Evolutionary conservation across 2,113 vertebrate genomes (phyloP).

Genomic region (Poeciliopsis turrubarensis): DNA sequence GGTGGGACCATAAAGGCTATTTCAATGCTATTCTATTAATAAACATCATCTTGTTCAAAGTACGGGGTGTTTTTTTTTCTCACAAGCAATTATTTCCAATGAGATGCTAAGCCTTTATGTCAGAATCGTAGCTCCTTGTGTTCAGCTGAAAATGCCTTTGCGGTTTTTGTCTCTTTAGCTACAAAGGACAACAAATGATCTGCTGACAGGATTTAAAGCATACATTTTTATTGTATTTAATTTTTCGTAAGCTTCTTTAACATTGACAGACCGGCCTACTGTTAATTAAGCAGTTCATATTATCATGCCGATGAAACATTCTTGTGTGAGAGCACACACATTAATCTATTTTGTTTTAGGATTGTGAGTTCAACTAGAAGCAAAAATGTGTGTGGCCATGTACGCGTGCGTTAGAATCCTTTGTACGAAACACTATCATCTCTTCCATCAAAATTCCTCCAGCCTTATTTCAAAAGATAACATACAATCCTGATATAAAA

Average conservation of each 20-base stretch:
- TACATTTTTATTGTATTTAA: background rate
- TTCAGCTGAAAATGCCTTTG: conserved; percentile 11
- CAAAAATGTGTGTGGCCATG: background rate
- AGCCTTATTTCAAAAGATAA: conserved; percentile 29
- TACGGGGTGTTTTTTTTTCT: conserved; percentile 31
- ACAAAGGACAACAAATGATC: conserved; percentile 19
- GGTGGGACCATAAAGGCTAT: too few relatives aligned
- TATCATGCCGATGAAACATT: background rate
- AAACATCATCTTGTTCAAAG: conserved; percentile 15
- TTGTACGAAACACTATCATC: conserved; percentile 5
- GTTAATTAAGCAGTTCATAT: conserved; percentile 2
- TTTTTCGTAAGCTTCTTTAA: background rate
- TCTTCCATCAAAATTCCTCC: background rate
- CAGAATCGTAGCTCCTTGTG: conserved; percentile 17
- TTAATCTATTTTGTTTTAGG: background rate
- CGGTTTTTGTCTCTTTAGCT: conserved; percentile 24
- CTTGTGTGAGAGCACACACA: background rate
- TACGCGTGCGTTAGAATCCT: background rate
- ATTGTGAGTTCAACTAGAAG: background rate
- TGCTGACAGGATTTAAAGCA: conserved; percentile 6
- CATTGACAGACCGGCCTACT: background rate
- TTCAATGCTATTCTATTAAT: conserved; percentile 1
- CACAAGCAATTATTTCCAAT: conserved; percentile 26
- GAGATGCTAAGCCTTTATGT: conserved; percentile 6
- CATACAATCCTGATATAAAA: conserved; percentile 14